Base-by-base conservation (phyloP, 2,113 vertebrate species). In the Chamaea fasciata region DNA sequence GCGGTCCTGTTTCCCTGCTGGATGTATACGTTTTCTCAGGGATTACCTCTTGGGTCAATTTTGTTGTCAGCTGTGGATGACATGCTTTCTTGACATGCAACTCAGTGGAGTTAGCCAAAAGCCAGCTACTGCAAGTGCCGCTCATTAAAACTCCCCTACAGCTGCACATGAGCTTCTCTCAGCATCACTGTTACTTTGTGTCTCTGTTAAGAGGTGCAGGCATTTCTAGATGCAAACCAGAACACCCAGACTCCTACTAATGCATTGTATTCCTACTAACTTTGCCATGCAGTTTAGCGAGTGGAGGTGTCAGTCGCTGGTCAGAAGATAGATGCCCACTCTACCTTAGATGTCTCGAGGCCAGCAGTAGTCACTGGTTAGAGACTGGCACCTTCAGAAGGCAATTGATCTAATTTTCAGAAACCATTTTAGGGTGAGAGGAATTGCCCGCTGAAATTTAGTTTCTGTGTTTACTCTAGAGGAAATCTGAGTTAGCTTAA, bases 131-230 rank as follows among this genome's bases (percentile, higher is more conserved):
- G 21, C 17, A 18, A 76, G 9, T 46, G 26, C 18, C 22, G 80
- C 35, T 70, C 15, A 7, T 37, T 12, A 63, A 49, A 83, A 62
- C 2, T 5, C 11, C 16, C 11, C 3, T 11, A 9, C 24, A 47
- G 28, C 5, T 10, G 44, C 0, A 0, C 28, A 1, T 20, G 52
- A 68, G 21, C 31, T 80, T 63, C 60, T 74, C n/a, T 70, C 23
- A 62, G 52, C 53, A 53, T 49, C 0, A 0, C n/a, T 37, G 8
- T 76, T 77, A 16, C 55, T 15, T 79, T n/a, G 9, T 73, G 53
- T 27, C 42, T 53, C 50, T 8, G 3, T 74, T 62, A 76, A 76
- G 28, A 64, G 24, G 10, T 65, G 16, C 11, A 77, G 71, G 47
- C 15, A 23, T 65, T 79, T 94, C 65, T 71, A 5, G 30, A 18